Evolutionary conservation across 1,140 invertebrate genomes (phyloP), one percentile per base, ranked within the genome.

Genomic region (Notospermus geniculatus): DNA sequence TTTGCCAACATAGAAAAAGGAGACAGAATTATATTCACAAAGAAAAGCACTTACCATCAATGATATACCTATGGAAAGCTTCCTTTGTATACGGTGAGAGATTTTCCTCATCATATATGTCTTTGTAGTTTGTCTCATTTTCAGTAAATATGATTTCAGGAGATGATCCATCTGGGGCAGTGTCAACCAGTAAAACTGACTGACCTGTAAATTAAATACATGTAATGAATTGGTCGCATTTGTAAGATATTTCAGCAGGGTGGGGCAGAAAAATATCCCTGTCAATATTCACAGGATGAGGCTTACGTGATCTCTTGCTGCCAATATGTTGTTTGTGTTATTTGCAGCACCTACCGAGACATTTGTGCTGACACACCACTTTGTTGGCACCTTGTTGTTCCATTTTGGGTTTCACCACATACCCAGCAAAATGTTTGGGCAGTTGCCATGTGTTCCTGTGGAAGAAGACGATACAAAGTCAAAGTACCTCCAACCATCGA

Each of bases 61-160:
- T 66, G 19, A 82, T 61, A 55, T 73, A 79, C 23, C 72, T 63
- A 66, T 82, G 79, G 59, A 82, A 81, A 27, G 79, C 79, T 69
- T 82, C 80, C 65, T 82, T 82, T 4, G 76, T 73, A 64, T 72
- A 80, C 13, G 60, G 65, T 9, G 64, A 59, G 29, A 59, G 45
- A 58, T 73, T 76, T 15, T 60, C 46, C 22, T 39, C 32, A 36
- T 60, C 63, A 36, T 64, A 80, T 25, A 80, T 41, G 25, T 57
- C 59, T 55, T 71, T 61, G 25, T 63, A 67, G 59, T 80, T 81
- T 17, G 80, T 79, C 45, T 82, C 79, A 66, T 82, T 82, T 25
- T 82, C 74, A 2, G 81, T 82, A 63, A 82, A 82, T 9, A 82
- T 57, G 9, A 82, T 23, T 25, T 71, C 56, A 41, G 74, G 71